Base-by-base conservation (phyloP, 2,797 vertebrate species). In the Leptatherina wallacei region DNA sequence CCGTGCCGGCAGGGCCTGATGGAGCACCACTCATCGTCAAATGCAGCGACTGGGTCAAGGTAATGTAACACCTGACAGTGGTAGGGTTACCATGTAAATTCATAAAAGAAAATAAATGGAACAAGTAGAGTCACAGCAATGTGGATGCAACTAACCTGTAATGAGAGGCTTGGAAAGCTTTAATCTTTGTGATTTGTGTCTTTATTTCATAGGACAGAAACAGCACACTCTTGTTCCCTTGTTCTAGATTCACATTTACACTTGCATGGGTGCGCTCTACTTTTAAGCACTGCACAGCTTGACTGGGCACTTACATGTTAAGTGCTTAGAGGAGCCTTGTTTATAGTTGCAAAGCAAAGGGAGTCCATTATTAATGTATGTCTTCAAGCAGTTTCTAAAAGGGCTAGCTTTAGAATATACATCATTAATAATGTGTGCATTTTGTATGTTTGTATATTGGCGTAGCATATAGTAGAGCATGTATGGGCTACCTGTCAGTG, bases 31-130 rank as follows among this genome's bases (percentile, higher is more conserved):
- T 95, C 90, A 92, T 88, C 1, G 87, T 89, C 78, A 95, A 85
- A 68, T 92, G 91, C 35, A 95, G 91, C 71, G 91, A 94, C 81
- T 94, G 92, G 18, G 90, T 92, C 20, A 94, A 74, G 16, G 92
- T 95, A 80, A 96, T 95, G 81, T 95, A 95, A 84, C 95, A 96
- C 68, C 95, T 95, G 62, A 47, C 42, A 73, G 62, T 75, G 42
- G 42, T 14, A 0, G 7, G 3, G 1, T 69, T 44, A 3, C 56
- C 2, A 67, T 58, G 36, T 29, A 16, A 71, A 66, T 44, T 3
- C 1, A 52, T 36, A 64, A 36, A 18, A 65, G 9, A 69, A 78
- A 54, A 14, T 9, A 42, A 13, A 38, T 1, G 3, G 59, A 72
- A 47, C 12, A 16, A 42, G 24, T 49, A 33, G 13, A 42, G 16